Conservation (phyloP, 2,113 vertebrate species). For the Laticauda laticaudata region DNA sequence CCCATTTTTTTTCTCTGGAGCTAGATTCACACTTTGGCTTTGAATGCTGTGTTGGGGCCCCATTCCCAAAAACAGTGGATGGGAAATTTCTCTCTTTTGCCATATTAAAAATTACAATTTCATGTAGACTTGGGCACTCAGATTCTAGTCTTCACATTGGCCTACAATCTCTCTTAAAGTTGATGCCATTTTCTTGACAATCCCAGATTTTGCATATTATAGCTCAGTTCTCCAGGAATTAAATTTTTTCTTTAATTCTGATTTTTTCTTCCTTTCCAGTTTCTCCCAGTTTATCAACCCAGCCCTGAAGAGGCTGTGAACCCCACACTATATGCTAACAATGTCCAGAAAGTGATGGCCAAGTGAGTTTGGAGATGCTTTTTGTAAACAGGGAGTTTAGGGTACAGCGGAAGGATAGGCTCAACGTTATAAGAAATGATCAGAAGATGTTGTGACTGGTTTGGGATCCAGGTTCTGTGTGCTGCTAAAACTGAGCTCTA, state of each 20-base stretch:
- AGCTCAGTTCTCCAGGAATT: not conserved
- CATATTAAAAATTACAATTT: not conserved
- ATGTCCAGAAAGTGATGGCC: constrained; percentile 87
- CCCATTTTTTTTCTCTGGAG: not conserved
- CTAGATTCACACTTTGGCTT: not conserved
- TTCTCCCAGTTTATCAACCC: constrained; percentile 84
- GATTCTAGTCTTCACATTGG: not conserved
- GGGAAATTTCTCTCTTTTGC: not conserved
- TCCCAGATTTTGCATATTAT: not conserved
- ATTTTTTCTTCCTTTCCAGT: constrained; percentile 66
- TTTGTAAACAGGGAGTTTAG: not conserved
- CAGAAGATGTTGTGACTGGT: not conserved
- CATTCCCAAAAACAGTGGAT: not conserved
- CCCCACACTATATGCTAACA: constrained; percentile 83
- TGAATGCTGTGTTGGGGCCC: not conserved
- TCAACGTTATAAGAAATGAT: not conserved
- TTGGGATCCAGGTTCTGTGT: not conserved
- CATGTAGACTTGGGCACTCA: too few species aligned
- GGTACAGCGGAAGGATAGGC: too few species aligned
- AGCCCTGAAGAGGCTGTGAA: constrained; percentile 77
- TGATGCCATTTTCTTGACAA: not conserved
- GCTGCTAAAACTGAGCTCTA: not conserved
- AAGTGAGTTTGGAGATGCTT: constrained; percentile 68
- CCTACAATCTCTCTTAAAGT: not conserved
- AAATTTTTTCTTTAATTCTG: not conserved